These are phyloP conservation scores for Spea bombifrons DNA, from an alignment of 2,113 vertebrate genomes.

Conservation along the genomic window DNA sequence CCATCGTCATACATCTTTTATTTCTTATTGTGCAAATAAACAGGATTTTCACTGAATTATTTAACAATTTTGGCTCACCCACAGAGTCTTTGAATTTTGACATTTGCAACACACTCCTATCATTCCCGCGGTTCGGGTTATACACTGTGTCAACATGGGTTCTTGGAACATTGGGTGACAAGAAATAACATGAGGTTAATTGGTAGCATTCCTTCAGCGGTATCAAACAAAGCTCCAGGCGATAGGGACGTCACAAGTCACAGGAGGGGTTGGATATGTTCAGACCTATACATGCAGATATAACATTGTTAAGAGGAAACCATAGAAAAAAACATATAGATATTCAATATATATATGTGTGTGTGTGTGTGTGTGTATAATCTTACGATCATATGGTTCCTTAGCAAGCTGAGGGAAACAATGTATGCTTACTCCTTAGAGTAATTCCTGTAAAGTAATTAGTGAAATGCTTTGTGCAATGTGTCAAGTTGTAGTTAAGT, in stretches of 20 bases:
- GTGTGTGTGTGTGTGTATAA: too few species aligned
- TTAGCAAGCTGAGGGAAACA: too few species aligned
- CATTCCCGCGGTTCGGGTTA: constrained; percentile 37
- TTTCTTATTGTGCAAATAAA: constrained; percentile 33
- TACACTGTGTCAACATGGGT: constrained; percentile 41
- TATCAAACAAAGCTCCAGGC: constrained; percentile 37
- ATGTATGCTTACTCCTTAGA: too few species aligned
- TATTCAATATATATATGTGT: too few species aligned
- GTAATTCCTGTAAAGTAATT: too few species aligned
- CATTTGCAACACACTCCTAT: constrained; percentile 33
- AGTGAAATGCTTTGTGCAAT: too few species aligned
- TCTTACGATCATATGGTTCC: too few species aligned
- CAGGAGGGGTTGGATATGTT: background rate
- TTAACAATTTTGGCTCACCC: constrained; percentile 23
- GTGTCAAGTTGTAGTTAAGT: too few species aligned
- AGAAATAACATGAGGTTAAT: constrained; percentile 44
- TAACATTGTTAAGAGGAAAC: background rate
- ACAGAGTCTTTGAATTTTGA: constrained; percentile 35
- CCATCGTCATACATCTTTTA: constrained; percentile 11
- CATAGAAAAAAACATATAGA: too few species aligned
- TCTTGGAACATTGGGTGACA: constrained; percentile 41
- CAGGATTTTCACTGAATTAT: constrained; percentile 34
- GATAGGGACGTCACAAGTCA: background rate
- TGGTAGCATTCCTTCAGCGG: constrained; percentile 32
- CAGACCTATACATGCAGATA: background rate